Conservation (phyloP, 2,888 invertebrate genomes). For the Ommatoiulus sabulosus region DNA sequence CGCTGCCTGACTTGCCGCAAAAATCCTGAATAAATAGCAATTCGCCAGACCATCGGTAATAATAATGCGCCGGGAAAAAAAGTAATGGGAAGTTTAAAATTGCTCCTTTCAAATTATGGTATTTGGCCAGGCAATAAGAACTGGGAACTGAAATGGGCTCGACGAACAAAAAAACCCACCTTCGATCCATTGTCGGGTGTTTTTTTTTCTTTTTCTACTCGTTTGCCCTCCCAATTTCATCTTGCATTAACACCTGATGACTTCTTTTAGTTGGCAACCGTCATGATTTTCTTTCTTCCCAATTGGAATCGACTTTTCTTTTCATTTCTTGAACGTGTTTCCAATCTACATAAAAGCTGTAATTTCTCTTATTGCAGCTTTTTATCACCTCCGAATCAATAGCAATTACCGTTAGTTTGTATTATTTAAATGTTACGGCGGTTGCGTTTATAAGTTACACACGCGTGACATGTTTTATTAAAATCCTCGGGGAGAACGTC, state of each 20-base stretch:
- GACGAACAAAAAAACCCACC: not conserved
- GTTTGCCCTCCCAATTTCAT: conserved; percentile 21
- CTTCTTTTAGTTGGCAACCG: conserved; percentile 1
- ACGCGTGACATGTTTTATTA: conserved; percentile 16
- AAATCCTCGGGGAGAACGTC: not conserved
- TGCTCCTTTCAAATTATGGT: conserved; percentile 24
- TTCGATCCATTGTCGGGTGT: not conserved
- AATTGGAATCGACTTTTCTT: conserved; percentile 24
- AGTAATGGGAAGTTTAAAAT: not conserved
- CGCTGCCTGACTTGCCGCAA: not conserved
- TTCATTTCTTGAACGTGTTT: not conserved
- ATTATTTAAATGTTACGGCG: conserved; percentile 16
- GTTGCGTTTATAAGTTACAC: conserved; percentile 15
- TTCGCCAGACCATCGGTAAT: not conserved
- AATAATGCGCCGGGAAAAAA: not conserved
- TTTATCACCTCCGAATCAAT: conserved; percentile 8
- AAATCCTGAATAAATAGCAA: conserved; percentile 5
- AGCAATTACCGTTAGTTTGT: conserved; percentile 21
- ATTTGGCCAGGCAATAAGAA: conserved; percentile 40
- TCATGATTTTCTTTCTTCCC: not conserved
- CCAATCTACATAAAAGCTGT: conserved; percentile 3
- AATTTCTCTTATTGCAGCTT: conserved; percentile 40
- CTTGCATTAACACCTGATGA: conserved; percentile 23
- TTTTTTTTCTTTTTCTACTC: not conserved
- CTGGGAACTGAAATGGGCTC: not conserved